Conservation (phyloP, 2,888 invertebrate genomes). For the Cosmia trapezina region DNA sequence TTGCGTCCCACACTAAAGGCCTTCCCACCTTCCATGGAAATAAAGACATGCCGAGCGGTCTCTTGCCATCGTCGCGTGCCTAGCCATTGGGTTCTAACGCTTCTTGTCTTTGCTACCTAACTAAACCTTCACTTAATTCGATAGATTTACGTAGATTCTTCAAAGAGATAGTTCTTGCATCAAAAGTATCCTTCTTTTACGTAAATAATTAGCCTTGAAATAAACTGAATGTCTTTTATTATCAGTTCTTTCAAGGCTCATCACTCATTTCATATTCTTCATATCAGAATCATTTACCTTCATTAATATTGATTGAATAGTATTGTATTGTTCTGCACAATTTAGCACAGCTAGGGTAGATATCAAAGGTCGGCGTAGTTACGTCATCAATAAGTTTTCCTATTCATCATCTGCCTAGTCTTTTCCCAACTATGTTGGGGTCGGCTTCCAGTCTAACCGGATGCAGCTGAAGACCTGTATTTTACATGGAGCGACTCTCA, state of each 20-base stretch:
- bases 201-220: background rate
- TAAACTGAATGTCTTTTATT: background rate
- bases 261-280: background rate
- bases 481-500: too few species aligned
- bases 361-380: background rate
- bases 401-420: background rate
- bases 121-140: background rate
- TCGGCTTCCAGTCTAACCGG: too few species aligned
- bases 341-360: background rate
- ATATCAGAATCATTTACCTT: too few species aligned
- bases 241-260: background rate
- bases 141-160: background rate
- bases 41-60: too few species aligned
- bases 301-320: background rate
- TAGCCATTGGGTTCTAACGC: too few species aligned
- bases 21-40: too few species aligned
- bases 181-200: background rate
- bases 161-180: background rate
- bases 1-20: too few species aligned
- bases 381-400: background rate
- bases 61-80: too few species aligned
- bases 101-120: background rate
- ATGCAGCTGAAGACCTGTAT: too few species aligned
- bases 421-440: too few species aligned
- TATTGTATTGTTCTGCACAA: background rate